Evolutionary conservation across 2,888 invertebrate species (phyloP).

Genomic region (Sussaba pulchella): DNA sequence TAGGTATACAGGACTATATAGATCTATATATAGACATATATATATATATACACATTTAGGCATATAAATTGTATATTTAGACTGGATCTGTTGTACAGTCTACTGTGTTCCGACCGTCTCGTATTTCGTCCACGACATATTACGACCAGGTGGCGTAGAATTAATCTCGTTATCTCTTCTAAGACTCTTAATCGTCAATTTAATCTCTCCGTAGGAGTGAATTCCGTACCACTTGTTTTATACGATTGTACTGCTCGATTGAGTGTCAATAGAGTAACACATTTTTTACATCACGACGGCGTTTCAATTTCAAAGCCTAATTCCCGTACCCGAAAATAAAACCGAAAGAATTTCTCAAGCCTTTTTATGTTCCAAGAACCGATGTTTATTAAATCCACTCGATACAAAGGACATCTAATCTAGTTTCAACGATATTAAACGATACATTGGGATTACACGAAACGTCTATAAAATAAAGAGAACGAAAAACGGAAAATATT

Average conservation of each 20-base stretch:
- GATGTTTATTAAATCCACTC: slow-evolving; percentile 67
- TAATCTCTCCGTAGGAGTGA: slow-evolving; percentile 39
- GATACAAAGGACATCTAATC: slow-evolving; percentile 65
- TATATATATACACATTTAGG: slow-evolving; percentile 58
- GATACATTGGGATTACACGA: slow-evolving; percentile 66
- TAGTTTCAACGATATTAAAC: slow-evolving; percentile 61
- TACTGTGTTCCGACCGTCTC: slow-evolving; percentile 16
- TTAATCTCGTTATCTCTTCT: slow-evolving; percentile 22
- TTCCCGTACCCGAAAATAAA: neutral
- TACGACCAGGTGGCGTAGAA: slow-evolving; percentile 14
- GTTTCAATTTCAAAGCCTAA: neutral
- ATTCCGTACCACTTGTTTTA: slow-evolving; percentile 46
- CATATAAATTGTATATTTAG: slow-evolving; percentile 59
- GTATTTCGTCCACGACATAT: slow-evolving; percentile 10
- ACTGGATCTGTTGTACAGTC: slow-evolving; percentile 58
- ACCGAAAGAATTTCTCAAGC: neutral
- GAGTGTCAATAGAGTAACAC: slow-evolving; percentile 59
- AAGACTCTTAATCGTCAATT: slow-evolving; percentile 42
- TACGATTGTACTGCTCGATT: slow-evolving; percentile 61
- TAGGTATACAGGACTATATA: too few species aligned
- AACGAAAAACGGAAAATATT: slow-evolving; percentile 43
- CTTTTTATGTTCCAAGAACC: slow-evolving; percentile 57
- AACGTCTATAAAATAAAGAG: slow-evolving; percentile 51
- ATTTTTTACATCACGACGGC: slow-evolving; percentile 47
- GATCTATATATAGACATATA: slow-evolving; percentile 55